Evolutionary conservation across 2,888 invertebrate genomes (phyloP).

Genomic region (Pheosia tremula): DNA sequence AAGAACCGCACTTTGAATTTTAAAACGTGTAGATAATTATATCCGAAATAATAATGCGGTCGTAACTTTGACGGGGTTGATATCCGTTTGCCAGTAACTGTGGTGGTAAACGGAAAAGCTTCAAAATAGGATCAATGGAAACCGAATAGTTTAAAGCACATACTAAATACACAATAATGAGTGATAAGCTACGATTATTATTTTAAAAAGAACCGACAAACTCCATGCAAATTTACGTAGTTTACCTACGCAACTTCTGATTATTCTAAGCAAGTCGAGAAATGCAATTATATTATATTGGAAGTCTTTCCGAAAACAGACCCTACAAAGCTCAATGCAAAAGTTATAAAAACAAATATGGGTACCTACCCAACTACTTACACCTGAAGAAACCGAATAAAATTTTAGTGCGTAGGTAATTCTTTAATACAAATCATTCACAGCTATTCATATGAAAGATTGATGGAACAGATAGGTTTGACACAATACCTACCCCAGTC

Average conservation of each 20-base stretch:
- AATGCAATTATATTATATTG: too few species aligned
- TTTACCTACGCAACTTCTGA: too few species aligned
- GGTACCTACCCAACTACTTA: not conserved
- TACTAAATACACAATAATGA: too few species aligned
- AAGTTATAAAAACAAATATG: too few species aligned
- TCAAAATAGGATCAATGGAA: not conserved
- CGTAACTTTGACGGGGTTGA: slow-evolving; percentile 17
- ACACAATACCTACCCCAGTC: not conserved
- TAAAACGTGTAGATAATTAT: slow-evolving; percentile 41
- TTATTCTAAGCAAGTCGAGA: too few species aligned
- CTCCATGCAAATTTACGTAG: too few species aligned
- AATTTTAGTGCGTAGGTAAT: not conserved
- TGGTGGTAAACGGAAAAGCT: not conserved
- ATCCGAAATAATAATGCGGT: slow-evolving; percentile 19
- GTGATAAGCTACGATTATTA: too few species aligned
- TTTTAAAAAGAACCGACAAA: too few species aligned
- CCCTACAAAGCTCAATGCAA: too few species aligned
- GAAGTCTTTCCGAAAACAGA: too few species aligned
- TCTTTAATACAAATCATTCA: not conserved
- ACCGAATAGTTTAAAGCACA: too few species aligned
- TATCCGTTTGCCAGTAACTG: not conserved
- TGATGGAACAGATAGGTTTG: not conserved
- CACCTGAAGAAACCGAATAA: not conserved
- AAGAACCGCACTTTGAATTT: slow-evolving; percentile 57
- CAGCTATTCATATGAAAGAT: not conserved